Percentiles rank a stretch among this genome's conserved stretches.
Conservation (phyloP, 2,888 invertebrate genomes). For the Hyppa rectilinea region DNA sequence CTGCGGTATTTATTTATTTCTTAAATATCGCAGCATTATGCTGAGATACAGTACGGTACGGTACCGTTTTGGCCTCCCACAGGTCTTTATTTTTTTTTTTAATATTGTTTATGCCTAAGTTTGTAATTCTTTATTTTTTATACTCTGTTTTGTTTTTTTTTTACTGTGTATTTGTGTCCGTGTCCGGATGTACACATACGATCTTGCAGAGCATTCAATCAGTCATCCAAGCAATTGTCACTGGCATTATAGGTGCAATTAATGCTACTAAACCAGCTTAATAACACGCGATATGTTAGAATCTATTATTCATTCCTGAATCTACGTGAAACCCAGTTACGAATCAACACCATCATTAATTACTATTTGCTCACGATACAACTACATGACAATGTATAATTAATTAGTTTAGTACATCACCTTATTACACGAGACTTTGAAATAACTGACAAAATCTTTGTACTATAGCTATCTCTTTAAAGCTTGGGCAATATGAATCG, state of each 20-base stretch:
- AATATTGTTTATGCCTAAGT: no score
- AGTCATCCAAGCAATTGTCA: not conserved
- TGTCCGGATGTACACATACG: no score
- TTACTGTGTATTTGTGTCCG: no score
- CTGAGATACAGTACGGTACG: no score
- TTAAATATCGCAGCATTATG: no score
- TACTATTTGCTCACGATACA: constrained; percentile 5
- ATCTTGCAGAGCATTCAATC: not conserved
- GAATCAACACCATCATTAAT: constrained; percentile 33
- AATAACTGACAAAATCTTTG: not conserved
- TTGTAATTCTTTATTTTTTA: no score
- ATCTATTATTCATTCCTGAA: constrained; percentile 26
- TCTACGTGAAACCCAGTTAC: constrained; percentile 27
- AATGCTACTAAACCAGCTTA: constrained; percentile 14
- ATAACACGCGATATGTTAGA: constrained; percentile 14
- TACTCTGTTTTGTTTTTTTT: no score
- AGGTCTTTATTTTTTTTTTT: no score
- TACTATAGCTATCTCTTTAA: no score
- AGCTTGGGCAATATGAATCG: no score
- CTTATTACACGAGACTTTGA: not conserved
- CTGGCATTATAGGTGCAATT: not conserved
- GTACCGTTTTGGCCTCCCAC: no score
- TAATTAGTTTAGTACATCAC: not conserved
- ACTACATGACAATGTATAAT: constrained; percentile 16
- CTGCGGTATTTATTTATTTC: no score